Base-by-base conservation (phyloP, 2,888 invertebrate genomes). In the Macrosiphum euphorbiae region DNA sequence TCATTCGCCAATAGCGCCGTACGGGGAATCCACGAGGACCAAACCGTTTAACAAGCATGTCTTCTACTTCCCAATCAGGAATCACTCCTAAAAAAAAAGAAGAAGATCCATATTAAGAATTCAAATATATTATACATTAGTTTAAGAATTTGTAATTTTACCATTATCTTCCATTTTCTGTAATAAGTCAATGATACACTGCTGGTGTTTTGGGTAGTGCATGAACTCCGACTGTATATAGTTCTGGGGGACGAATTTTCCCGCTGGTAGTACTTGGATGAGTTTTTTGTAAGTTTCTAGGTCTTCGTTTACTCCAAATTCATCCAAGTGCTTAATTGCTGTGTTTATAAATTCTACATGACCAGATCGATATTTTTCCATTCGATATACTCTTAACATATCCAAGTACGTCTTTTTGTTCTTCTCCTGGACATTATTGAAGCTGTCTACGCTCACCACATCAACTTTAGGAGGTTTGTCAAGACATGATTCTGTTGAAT, bases 151-250 rank as follows among this genome's bases (percentile, higher is more conserved):
- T 35, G 41, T 1, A 41, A 89, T 20, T 87, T 41, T 94, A 98
- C 98, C 98, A 96, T 98, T 97, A 95, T 98, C 97, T 96, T 99
- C 99, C 99, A 99, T 99, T 96, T 99, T 98, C 95, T 98, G 98
- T 52, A 99, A 96, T 92, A 99, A 95, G 95, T 98, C 98, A n/a
- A 99, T 97, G 84, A 98, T 98, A 96, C 98, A 98, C 95, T 98
- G 98, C 95, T 99, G 99, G 95, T 99, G 99, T 95, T 98, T 98
- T 0, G 99, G 99, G 96, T 98, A 99, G 96, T 99, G 98, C 97
- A 98, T 97, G 95, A 99, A 98, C 96, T 99, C 98, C 0, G 97
- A 97, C 96, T 99, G 98, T 96, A 98, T 97, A 87, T 97, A 96
- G 95, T 98, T 99, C 67, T 96, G 96, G 0, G 99, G 97, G 95